Conservation (phyloP, 2,113 vertebrate genomes). For the Thunnus thynnus region DNA sequence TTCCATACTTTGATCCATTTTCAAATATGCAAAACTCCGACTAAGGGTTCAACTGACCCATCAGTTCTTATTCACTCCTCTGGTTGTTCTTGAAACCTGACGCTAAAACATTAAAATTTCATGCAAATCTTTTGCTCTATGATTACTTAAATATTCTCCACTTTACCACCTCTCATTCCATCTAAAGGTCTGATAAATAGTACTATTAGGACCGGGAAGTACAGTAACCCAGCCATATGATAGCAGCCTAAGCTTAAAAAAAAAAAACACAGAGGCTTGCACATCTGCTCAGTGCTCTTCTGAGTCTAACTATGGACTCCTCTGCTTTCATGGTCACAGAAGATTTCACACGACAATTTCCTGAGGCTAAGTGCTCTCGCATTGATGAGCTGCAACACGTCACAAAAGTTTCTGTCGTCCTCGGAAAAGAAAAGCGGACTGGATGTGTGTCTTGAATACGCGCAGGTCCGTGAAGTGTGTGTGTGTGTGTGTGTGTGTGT, state of each 20-base stretch:
- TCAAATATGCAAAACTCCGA: no score
- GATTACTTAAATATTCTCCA: neutral
- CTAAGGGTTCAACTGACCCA: neutral
- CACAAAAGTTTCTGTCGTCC: neutral
- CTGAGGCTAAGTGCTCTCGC: neutral
- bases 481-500: neutral
- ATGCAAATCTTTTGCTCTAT: neutral
- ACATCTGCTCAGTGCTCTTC: constrained; percentile 24
- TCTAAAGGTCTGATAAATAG: neutral
- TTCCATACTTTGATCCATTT: neutral
- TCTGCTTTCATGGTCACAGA: constrained; percentile 10
- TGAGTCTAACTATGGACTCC: neutral
- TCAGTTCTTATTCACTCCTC: neutral
- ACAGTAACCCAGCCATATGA: neutral
- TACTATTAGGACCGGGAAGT: neutral
- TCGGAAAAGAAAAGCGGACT: constrained; percentile 3
- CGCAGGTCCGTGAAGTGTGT: neutral
- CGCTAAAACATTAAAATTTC: neutral
- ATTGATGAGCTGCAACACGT: neutral
- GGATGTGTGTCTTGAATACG: constrained; percentile 2
- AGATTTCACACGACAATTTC: neutral
- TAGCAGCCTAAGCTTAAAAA: constrained; percentile 1
- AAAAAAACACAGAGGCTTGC: neutral
- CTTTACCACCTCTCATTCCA: neutral
- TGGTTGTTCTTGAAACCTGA: neutral